A percentile compares a stretch with the other conserved stretches of the same genome.
Conservation (phyloP, 2,113 vertebrate genomes). For the Dromaius novaehollandiae region DNA sequence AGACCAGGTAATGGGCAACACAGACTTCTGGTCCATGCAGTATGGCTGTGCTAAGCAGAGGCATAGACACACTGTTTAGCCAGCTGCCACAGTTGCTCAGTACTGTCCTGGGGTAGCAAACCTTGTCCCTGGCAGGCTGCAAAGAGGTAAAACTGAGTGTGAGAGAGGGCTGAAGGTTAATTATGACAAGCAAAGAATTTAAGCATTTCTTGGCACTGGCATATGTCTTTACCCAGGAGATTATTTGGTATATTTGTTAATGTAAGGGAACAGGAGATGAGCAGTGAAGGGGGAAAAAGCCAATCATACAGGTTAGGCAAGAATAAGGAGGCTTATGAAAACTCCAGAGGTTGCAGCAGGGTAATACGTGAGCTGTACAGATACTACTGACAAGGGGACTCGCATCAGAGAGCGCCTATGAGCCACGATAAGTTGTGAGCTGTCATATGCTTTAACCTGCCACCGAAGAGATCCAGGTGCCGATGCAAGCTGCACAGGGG, state of each 20-base stretch:
- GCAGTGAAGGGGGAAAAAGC: neutral
- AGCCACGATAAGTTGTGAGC: neutral
- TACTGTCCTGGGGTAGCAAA: neutral
- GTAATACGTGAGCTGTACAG: neutral
- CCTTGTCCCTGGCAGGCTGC: neutral
- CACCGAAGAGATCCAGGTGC: neutral
- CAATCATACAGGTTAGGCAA: neutral
- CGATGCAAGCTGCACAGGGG: neutral
- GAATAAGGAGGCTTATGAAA: neutral
- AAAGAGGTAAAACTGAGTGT: neutral
- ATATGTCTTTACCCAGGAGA: neutral
- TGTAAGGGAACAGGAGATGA: neutral
- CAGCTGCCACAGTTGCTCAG: neutral
- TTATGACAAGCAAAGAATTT: neutral
- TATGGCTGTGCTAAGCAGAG: neutral
- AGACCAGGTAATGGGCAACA: rapidly evolving
- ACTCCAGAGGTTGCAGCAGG: neutral
- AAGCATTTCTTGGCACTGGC: neutral
- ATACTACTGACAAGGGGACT: neutral
- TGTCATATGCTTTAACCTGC: neutral
- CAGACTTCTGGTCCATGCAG: neutral
- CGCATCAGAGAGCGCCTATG: neutral
- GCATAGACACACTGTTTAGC: neutral
- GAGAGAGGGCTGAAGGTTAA: neutral
- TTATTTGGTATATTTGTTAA: neutral